Percentiles rank a stretch among this genome's conserved stretches.
Conservation (phyloP, 1,140 invertebrate genomes). For the Conus betulinus region DNA sequence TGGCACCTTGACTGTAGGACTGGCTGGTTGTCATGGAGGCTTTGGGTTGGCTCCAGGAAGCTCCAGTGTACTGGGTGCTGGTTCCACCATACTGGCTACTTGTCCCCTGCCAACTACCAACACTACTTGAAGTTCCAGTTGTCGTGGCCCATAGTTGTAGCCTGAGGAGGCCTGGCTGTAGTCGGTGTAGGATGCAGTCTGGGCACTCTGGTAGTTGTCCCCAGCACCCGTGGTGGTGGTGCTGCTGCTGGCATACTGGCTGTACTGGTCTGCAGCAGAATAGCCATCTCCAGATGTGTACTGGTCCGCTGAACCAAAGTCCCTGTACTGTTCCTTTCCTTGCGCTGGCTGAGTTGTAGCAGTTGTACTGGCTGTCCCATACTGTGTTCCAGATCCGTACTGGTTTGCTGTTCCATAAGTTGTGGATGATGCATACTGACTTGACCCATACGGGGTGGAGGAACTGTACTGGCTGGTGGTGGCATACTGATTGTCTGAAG, state of each 20-base stretch:
- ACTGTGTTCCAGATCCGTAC: not conserved
- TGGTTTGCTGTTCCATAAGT: not conserved
- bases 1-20: not conserved
- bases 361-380: not conserved
- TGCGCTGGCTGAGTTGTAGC: not conserved
- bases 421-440: constrained; percentile 1
- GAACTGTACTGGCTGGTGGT: not conserved
- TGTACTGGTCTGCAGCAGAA: not conserved
- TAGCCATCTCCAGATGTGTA: not conserved
- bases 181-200: not conserved
- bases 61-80: not conserved
- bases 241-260: constrained; percentile 16
- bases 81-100: not conserved
- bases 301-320: not conserved
- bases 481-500: not conserved
- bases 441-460: not conserved
- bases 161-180: not conserved
- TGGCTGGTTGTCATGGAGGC: not conserved
- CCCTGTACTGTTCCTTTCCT: constrained; percentile 15
- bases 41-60: not conserved
- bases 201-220: not conserved
- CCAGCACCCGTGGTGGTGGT: not conserved
- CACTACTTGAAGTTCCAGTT: not conserved
- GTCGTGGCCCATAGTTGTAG: not conserved
- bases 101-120: not conserved